A percentile compares a stretch with the other conserved stretches of the same genome.
Conservation (phyloP, 2,797 vertebrate species). For the Melanogrammus aeglefinus region DNA sequence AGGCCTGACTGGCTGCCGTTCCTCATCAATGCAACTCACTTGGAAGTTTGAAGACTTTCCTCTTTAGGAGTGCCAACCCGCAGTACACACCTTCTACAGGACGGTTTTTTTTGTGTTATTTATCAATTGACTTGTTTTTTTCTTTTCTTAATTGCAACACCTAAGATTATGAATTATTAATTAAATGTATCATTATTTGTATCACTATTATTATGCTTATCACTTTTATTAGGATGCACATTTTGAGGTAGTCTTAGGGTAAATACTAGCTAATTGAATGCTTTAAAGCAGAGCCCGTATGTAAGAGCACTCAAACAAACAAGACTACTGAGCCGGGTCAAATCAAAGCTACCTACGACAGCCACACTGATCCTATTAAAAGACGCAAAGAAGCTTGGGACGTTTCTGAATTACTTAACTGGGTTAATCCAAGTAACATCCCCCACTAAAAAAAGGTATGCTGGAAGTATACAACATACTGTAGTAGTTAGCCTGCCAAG, state of each 20-base stretch:
- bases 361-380: conserved; percentile 48
- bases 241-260: too few species aligned
- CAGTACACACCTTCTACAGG: too few species aligned
- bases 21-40: too few species aligned
- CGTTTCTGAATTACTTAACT: conserved; percentile 40
- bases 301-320: conserved; percentile 21
- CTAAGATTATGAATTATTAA: too few species aligned
- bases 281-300: conserved; percentile 16
- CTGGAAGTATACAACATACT: conserved; percentile 3
- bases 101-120: too few species aligned
- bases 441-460: too few species aligned
- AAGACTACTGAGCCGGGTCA: conserved; percentile 27
- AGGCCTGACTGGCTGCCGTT: too few species aligned
- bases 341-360: conserved; percentile 44
- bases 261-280: too few species aligned
- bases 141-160: too few species aligned
- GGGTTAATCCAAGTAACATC: conserved; percentile 35
- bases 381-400: conserved; percentile 31
- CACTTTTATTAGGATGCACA: background rate
- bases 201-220: background rate
- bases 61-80: too few species aligned
- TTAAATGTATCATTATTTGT: background rate
- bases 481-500: conserved; percentile 21
- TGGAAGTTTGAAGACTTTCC: too few species aligned
- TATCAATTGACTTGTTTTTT: too few species aligned